Evolutionary conservation across 2,113 vertebrate species (phyloP).

Genomic region (Mormoops blainvillei): DNA sequence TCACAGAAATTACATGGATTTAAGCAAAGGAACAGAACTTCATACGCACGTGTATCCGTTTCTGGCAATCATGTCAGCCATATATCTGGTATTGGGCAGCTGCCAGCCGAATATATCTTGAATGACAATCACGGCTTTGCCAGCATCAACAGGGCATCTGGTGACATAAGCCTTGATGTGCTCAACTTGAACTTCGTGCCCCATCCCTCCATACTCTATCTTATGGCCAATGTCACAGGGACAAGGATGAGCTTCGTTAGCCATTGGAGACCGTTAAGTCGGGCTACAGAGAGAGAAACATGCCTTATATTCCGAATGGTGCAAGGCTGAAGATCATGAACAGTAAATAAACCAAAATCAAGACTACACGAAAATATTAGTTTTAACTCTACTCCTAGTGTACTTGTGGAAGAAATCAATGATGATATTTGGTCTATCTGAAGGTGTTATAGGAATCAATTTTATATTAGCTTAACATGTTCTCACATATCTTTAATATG

Average conservation of each 20-base stretch:
- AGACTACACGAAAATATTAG: not conserved
- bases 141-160: conserved; percentile 77
- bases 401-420: not conserved
- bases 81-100: conserved; percentile 92
- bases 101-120: conserved; percentile 95
- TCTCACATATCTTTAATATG: not conserved
- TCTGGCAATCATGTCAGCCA: conserved; percentile 89
- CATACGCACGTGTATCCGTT: conserved; percentile 89
- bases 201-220: conserved; percentile 85
- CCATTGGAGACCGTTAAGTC: conserved; percentile 81
- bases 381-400: not conserved
- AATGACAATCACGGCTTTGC: conserved; percentile 89
- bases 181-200: conserved; percentile 88
- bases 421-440: not conserved
- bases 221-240: conserved; percentile 88
- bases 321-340: not conserved
- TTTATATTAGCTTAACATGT: not conserved
- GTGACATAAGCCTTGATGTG: conserved; percentile 88
- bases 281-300: not conserved
- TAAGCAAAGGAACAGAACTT: not conserved
- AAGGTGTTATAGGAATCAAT: not conserved
- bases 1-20: not conserved
- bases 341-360: not conserved
- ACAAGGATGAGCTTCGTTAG: conserved; percentile 88
- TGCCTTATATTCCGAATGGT: not conserved